Evolutionary conservation across 2,113 vertebrate species (phyloP), one percentile per base, ranked within the genome.

Genomic region (Myotis davidii): DNA sequence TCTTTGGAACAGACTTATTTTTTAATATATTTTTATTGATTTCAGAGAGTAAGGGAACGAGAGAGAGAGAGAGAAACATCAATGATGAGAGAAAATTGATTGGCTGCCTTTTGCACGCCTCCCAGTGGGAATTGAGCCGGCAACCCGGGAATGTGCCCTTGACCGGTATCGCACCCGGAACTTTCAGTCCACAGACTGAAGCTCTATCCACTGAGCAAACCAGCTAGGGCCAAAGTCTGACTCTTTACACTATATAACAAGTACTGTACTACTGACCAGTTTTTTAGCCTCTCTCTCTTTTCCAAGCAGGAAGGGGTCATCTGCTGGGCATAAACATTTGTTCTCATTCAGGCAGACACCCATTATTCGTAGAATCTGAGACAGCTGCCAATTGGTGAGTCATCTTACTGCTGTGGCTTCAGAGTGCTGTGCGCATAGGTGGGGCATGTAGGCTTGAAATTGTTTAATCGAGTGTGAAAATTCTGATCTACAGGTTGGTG

Each of bases 221-320:
- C 56, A 12, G 23, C 25, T 27, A 27, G 23, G 25, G 25, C 59
- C 59, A 70, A 82, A 77, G 52, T 94, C 48, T 34, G 34, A 79
- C 85, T 86, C 48, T 96, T 94, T 91, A 45, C 21, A n/a, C 89
- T 97, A 39, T 78, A 90, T 95, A 96, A 78, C 29, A 91, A 91
- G 29, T 90, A 61, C 82, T 95, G 4, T 93, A 59, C 21, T 73
- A 64, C 42, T 96, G 81, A 94, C 78, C 37, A 61, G 87, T 61
- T 77, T 85, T 96, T 89, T 92, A 95, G 97, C 69, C 37, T 94
- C 29, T 94, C 32, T 96, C n/a, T 96, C 77, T 95, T 88, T 96
- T 88, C 52, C 78, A 78, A 95, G 69, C 86, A 91, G 90, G 81
- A 93, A 94, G 84, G 94, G 90, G 45, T 91, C 37, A 3, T 91